Base-by-base conservation (phyloP, 2,113 vertebrate genomes). In the Oreochromis spilurus region DNA sequence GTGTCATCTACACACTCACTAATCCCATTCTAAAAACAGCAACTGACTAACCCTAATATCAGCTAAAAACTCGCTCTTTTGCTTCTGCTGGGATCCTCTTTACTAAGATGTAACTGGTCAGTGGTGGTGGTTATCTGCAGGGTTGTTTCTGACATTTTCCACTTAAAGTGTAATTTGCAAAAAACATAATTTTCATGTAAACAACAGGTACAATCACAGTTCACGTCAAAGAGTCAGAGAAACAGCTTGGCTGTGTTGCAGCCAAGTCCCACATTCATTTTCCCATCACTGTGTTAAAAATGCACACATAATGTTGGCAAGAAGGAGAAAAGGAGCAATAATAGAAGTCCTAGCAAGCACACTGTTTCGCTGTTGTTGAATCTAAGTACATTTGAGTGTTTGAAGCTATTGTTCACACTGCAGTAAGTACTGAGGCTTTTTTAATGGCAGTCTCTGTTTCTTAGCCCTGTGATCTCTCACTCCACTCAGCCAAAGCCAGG, bases 361-460 rank as follows among this genome's bases (percentile, higher is more conserved):
- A 60, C 43, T 54, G 62, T 77, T 88, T 88, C 9, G 52, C 65
- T 87, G 88, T 86, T 65, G 67, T 70, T 88, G 84, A 87, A 87
- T 90, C 79, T 55, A 83, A 91, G 82, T 70, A 84, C 48, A 54
- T 72, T 36, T 2, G 29, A 84, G 88, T 87, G 48, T 91, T 87
- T 87, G 80, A 87, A 87, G 84, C 80, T 77, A 80, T 89, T 87
- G 84, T 87, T 90, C 83, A 87, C 89, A 83, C 50, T 14, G 26
- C 50, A 77, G 58, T 65, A 84, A 93, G 86, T 87, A 88, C 80
- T 21, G 84, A 72, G 31, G 80, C 50, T 84, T 91, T 92, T 92
- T 89, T 93, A 88, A 90, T 88, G 89, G 81, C 84, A 90, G 79
- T 78, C 70, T 83, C 38, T 88, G 87, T 91, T 86, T 92, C 84